Evolutionary conservation across 2,888 invertebrate genomes (phyloP).

Genomic region (Cyrtodaria siliqua): DNA sequence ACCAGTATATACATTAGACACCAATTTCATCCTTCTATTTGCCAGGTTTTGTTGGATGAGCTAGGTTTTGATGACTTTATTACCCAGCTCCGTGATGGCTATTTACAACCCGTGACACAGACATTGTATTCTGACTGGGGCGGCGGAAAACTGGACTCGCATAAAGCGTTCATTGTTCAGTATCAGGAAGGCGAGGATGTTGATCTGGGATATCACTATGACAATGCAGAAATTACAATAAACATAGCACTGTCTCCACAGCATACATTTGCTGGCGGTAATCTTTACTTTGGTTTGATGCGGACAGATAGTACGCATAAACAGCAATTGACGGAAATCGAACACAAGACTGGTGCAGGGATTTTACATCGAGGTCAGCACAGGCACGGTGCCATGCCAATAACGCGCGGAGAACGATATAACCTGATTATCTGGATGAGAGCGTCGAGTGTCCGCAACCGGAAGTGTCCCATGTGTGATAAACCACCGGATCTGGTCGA

Average conservation of each 20-base stretch:
- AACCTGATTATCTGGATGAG: slow-evolving; percentile 87
- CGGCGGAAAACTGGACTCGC: slow-evolving; percentile 85
- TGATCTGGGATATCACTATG: slow-evolving; percentile 86
- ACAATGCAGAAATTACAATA: slow-evolving; percentile 86
- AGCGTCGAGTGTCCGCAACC: slow-evolving; percentile 85
- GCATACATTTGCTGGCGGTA: slow-evolving; percentile 84
- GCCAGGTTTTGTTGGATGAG: slow-evolving; percentile 86
- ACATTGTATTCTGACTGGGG: slow-evolving; percentile 84
- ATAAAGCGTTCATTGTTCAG: slow-evolving; percentile 86
- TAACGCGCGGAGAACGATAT: slow-evolving; percentile 83
- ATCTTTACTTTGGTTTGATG: slow-evolving; percentile 85
- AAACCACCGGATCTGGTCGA: slow-evolving; percentile 79
- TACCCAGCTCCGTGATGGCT: slow-evolving; percentile 82
- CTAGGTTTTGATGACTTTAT: slow-evolving; percentile 85
- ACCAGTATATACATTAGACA: too few relatives aligned
- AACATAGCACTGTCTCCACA: slow-evolving; percentile 84
- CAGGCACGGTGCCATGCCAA: slow-evolving; percentile 85
- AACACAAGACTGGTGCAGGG: slow-evolving; percentile 80
- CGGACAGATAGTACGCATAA: slow-evolving; percentile 60
- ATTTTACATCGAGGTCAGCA: slow-evolving; percentile 86
- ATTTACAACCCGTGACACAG: slow-evolving; percentile 82
- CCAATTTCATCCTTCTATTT: too few relatives aligned
- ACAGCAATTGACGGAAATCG: slow-evolving; percentile 51
- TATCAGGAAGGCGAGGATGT: slow-evolving; percentile 84
- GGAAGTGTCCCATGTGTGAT: slow-evolving; percentile 86